These are phyloP conservation scores for Maccullochella peelii DNA, from an alignment of 2,113 vertebrate genomes.

Conservation along the genomic window DNA sequence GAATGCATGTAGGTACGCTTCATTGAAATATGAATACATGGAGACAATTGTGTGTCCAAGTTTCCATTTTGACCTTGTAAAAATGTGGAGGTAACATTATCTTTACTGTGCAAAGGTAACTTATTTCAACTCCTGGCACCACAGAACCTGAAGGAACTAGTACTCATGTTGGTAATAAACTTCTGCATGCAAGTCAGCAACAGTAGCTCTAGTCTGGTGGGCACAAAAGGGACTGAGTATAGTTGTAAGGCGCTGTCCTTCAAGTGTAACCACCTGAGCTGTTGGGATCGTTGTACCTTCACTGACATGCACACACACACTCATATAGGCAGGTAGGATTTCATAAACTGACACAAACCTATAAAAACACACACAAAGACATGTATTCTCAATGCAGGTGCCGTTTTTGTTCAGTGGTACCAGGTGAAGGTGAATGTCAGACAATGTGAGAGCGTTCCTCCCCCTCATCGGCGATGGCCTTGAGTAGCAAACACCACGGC, in stretches of 20 bases:
- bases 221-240: too few relatives aligned
- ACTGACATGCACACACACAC: background rate
- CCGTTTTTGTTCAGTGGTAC: background rate
- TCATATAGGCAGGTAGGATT: background rate
- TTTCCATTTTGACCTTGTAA: too few relatives aligned
- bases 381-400: background rate
- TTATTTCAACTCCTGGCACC: too few relatives aligned
- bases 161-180: background rate
- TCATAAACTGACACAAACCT: background rate
- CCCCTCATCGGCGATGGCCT: background rate
- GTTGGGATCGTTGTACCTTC: background rate
- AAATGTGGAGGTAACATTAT: too few relatives aligned
- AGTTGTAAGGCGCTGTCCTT: background rate
- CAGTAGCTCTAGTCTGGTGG: too few relatives aligned
- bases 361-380: background rate
- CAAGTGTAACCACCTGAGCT: background rate
- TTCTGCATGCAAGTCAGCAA: too few relatives aligned
- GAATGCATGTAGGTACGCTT: too few relatives aligned
- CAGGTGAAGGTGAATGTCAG: slow-evolving; percentile 35
- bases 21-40: too few relatives aligned
- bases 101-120: too few relatives aligned
- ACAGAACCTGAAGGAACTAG: background rate
- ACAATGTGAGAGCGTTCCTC: background rate
- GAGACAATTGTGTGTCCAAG: too few relatives aligned
- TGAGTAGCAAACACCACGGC: background rate